Evolutionary conservation across 2,888 invertebrate genomes (phyloP).

Genomic region (Spodoptera littoralis): DNA sequence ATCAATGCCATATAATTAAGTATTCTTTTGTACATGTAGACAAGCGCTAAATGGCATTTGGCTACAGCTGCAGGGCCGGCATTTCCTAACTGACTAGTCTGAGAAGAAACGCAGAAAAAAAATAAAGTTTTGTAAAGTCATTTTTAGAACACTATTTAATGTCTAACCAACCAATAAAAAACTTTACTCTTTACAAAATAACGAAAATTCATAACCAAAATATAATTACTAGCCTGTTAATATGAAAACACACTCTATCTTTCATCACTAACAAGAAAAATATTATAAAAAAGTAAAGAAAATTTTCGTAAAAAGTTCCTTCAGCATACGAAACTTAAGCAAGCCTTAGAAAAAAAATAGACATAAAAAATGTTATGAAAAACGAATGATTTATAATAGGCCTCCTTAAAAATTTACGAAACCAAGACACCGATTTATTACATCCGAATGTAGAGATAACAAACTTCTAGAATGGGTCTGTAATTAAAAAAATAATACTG

Average conservation of each 20-base stretch:
- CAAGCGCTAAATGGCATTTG: no score
- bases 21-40: no score
- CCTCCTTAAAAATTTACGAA: constrained; percentile 65
- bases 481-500: no score
- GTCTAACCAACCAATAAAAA: no score
- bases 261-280: constrained; percentile 40
- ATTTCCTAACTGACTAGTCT: no score
- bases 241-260: constrained; percentile 22
- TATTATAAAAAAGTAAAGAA: constrained; percentile 29
- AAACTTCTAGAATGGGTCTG: constrained; percentile 25
- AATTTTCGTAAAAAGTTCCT: constrained; percentile 37
- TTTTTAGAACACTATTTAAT: no score
- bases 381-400: constrained; percentile 65
- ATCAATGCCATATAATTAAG: no score
- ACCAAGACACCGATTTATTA: constrained; percentile 67
- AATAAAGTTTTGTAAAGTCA: no score
- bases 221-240: constrained; percentile 37
- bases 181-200: no score
- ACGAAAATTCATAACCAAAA: no score
- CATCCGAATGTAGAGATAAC: constrained; percentile 36
- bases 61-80: no score
- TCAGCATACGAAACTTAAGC: constrained; percentile 57
- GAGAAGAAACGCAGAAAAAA: no score
- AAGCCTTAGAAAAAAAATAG: constrained; percentile 56
- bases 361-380: constrained; percentile 65